phyloP scores from a whole-genome alignment of 2,113 vertebrate genomes.

The Pollachius pollachius region DNA sequence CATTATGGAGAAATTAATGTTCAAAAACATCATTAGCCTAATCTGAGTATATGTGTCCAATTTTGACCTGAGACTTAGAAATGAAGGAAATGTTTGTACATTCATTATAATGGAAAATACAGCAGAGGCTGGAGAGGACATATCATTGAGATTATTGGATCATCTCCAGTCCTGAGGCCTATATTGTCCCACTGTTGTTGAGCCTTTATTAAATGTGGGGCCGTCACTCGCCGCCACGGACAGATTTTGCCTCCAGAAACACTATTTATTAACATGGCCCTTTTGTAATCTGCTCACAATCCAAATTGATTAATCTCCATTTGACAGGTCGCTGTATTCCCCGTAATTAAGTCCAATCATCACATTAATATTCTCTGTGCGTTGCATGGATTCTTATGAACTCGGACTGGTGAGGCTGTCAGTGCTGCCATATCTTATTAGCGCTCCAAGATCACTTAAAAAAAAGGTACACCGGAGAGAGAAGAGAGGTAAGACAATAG shows the following conservation, averaged over 20 bases:
- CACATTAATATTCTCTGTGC: conserved; percentile 32
- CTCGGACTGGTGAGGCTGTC: conserved; percentile 30
- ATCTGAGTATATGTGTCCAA: too few species aligned
- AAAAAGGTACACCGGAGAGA: conserved; percentile 2
- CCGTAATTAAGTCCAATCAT: conserved; percentile 43
- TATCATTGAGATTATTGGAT: background rate
- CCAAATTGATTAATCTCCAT: conserved; percentile 37
- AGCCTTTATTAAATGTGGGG: conserved; percentile 46
- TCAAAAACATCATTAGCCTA: too few species aligned
- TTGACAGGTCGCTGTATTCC: conserved; percentile 28
- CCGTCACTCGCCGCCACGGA: conserved; percentile 16
- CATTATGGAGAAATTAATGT: too few species aligned
- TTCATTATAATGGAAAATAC: background rate
- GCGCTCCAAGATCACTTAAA: conserved; percentile 6
- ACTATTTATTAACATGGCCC: conserved; percentile 23
- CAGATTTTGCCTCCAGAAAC: conserved; percentile 22
- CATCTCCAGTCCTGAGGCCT: conserved; percentile 14
- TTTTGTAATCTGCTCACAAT: conserved; percentile 42
- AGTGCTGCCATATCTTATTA: conserved; percentile 21
- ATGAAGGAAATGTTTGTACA: background rate
- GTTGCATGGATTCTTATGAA: conserved; percentile 29
- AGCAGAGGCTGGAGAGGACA: background rate
- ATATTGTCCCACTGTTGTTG: conserved; percentile 45
- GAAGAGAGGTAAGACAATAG: conserved; percentile 9
- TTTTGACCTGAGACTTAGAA: background rate